Conservation (phyloP, 2,888 invertebrate genomes). For the Syritta pipiens region DNA sequence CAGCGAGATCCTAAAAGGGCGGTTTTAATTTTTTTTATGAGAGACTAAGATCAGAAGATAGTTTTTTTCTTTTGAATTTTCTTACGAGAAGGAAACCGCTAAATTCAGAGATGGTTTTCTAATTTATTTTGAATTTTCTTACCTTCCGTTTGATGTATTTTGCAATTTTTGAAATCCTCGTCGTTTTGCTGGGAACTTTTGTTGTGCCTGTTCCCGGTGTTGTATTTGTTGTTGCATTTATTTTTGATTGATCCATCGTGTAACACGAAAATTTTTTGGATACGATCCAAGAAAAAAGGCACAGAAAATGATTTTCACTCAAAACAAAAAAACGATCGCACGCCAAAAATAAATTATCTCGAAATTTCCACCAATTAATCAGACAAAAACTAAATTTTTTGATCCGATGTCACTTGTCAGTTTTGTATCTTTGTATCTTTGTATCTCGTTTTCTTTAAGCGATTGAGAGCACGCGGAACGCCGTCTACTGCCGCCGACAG, state of each 20-base stretch:
- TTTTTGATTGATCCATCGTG: constrained; percentile 52
- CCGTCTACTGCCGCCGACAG: constrained; percentile 52
- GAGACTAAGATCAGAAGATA: neutral
- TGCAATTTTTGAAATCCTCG: constrained; percentile 77
- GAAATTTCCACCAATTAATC: too few species aligned
- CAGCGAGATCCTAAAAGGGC: too few species aligned
- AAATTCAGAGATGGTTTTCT: neutral
- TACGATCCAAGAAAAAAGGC: constrained; percentile 20
- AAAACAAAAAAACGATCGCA: neutral
- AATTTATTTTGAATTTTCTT: constrained; percentile 64
- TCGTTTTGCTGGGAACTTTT: constrained; percentile 77
- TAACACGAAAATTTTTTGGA: constrained; percentile 4
- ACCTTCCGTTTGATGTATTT: constrained; percentile 79
- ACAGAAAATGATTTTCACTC: neutral
- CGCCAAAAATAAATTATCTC: too few species aligned
- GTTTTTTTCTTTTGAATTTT: neutral
- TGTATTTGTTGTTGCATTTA: constrained; percentile 2
- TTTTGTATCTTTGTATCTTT: too few species aligned
- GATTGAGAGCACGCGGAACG: constrained; percentile 34
- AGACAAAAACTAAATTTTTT: too few species aligned
- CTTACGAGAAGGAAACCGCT: neutral
- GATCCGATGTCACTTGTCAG: too few species aligned
- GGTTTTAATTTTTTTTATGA: too few species aligned
- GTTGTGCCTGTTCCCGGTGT: constrained; percentile 38
- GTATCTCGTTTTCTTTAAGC: too few species aligned